A percentile compares a stretch with the other conserved stretches of the same genome.
These are phyloP conservation scores for Lerista edwardsae DNA, from an alignment of 2,797 vertebrate species.

Conservation along the genomic window DNA sequence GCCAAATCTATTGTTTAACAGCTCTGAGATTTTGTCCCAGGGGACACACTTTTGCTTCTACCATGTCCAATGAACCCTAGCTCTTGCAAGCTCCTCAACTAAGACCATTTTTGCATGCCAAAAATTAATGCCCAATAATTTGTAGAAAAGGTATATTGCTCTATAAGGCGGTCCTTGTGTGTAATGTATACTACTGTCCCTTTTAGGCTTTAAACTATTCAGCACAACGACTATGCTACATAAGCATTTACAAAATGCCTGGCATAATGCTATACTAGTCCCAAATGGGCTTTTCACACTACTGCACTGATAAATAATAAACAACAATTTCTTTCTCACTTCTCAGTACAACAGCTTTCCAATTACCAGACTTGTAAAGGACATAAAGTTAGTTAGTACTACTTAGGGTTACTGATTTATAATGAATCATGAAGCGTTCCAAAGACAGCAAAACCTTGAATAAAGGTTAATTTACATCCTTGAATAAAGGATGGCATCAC, in stretches of 20 bases:
- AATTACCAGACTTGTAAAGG: background rate
- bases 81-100: background rate
- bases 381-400: background rate
- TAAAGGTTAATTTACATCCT: background rate
- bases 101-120: background rate
- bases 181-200: background rate
- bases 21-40: background rate
- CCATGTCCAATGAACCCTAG: background rate
- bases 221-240: background rate
- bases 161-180: background rate
- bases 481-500: too few species aligned
- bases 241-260: background rate
- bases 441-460: background rate
- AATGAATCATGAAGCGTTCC: background rate
- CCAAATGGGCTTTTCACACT: background rate
- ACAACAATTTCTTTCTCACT: background rate
- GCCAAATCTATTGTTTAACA: background rate
- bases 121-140: background rate
- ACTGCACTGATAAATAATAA: conserved; percentile 11
- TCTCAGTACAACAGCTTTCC: background rate
- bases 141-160: background rate
- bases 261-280: background rate
- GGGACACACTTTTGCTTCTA: background rate
- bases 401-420: background rate
- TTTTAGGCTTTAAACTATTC: background rate